Percentiles rank a stretch among this genome's conserved stretches.
phyloP scores from a whole-genome alignment of 2,888 invertebrate genomes.

The Drosophila meridionalis region DNA sequence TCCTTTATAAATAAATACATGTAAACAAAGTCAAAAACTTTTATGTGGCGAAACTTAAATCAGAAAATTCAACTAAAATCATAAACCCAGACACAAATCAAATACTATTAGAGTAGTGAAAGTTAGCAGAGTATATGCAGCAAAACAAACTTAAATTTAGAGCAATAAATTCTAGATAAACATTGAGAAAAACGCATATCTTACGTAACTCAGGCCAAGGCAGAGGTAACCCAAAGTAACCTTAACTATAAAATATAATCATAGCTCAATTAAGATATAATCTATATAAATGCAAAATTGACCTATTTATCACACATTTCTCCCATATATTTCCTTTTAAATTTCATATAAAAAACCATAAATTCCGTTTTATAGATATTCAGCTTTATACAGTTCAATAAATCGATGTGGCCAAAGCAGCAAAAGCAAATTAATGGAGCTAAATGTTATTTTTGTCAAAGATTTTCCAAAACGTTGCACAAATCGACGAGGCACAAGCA shows the following conservation, averaged over 20 bases:
- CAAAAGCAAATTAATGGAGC: constrained; percentile 17
- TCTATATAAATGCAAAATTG: neutral
- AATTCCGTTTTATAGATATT: constrained; percentile 4
- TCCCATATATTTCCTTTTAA: neutral
- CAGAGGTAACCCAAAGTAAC: neutral
- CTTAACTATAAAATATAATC: neutral
- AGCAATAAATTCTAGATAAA: neutral
- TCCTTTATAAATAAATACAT: too few species aligned
- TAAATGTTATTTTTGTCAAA: constrained; percentile 69
- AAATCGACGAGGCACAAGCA: constrained; percentile 52
- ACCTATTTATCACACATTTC: neutral
- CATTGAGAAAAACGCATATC: too few species aligned
- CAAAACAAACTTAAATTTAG: neutral
- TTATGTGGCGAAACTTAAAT: neutral
- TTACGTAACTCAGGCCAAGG: neutral
- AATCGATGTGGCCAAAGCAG: constrained; percentile 56
- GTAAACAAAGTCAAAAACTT: neutral
- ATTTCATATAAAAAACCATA: neutral
- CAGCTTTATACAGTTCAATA: constrained; percentile 45
- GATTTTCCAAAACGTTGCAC: constrained; percentile 80
- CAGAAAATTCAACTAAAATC: neutral
- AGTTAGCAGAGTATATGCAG: neutral
- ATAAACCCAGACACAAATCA: neutral
- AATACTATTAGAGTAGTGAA: neutral
- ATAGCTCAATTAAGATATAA: neutral